Conservation (phyloP, 2,113 vertebrate species). For the Gallinago paraguaiae region DNA sequence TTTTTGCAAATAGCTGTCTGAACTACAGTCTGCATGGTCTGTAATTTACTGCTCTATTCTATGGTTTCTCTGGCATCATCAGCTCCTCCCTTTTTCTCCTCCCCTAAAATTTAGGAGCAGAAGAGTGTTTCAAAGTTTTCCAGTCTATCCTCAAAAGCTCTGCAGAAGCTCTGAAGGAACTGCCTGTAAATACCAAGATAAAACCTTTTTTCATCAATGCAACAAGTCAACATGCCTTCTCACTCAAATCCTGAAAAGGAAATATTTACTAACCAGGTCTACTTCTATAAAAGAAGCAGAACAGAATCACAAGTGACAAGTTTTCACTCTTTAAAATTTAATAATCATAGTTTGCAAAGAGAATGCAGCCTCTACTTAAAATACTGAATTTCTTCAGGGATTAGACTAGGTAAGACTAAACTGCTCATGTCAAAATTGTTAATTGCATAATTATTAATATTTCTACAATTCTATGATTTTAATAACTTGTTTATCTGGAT, state of each 20-base stretch:
- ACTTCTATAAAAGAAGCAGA: neutral
- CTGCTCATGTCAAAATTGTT: neutral
- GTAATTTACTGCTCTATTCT: neutral
- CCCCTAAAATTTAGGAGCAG: neutral
- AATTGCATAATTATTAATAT: neutral
- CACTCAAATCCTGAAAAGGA: neutral
- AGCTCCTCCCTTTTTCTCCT: neutral
- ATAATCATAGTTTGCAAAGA: neutral
- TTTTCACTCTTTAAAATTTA: neutral
- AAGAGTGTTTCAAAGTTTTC: neutral
- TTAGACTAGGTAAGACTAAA: neutral
- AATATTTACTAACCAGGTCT: neutral
- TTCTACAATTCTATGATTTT: neutral
- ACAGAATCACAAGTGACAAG: neutral
- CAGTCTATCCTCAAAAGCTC: neutral
- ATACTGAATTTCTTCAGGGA: neutral
- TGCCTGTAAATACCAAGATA: neutral
- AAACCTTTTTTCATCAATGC: neutral
- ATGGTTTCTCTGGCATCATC: neutral
- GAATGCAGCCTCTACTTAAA: neutral
- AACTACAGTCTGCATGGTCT: neutral
- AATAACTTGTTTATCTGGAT: neutral
- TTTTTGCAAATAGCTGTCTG: neutral
- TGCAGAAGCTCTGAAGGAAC: neutral
- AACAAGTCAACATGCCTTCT: neutral